Conservation (phyloP, 2,113 vertebrate genomes). For the Apus apus region DNA sequence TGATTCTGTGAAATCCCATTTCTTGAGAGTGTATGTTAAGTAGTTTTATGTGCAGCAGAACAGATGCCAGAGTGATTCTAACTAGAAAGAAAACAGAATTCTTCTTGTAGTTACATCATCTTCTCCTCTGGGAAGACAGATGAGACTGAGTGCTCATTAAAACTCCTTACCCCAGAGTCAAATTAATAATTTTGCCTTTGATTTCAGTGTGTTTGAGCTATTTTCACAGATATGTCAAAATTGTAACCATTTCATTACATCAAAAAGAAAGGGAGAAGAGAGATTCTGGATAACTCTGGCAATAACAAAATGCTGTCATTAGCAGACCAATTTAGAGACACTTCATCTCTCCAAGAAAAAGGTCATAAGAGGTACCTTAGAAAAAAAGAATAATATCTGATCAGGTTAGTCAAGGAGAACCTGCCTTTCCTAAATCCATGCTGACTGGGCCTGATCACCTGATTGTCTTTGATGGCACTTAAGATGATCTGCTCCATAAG, state of each 20-base stretch:
- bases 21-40: background rate
- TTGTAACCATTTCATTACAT: background rate
- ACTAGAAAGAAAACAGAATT: background rate
- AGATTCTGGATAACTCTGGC: background rate
- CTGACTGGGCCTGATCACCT: background rate
- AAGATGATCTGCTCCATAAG: background rate
- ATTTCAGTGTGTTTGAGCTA: background rate
- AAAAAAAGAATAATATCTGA: background rate
- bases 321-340: background rate
- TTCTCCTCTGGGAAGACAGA: accelerated
- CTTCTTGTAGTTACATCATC: background rate
- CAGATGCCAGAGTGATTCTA: background rate
- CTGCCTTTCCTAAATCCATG: no score
- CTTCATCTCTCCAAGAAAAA: background rate
- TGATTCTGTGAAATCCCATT: background rate
- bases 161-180: background rate
- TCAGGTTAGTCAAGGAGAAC: no score
- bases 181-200: background rate
- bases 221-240: background rate
- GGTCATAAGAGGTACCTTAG: background rate
- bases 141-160: background rate
- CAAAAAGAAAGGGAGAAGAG: background rate
- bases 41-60: background rate
- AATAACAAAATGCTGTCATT: background rate
- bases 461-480: background rate